Base-by-base conservation (phyloP, 2,888 invertebrate genomes). In the Netelia fuscicornis region DNA sequence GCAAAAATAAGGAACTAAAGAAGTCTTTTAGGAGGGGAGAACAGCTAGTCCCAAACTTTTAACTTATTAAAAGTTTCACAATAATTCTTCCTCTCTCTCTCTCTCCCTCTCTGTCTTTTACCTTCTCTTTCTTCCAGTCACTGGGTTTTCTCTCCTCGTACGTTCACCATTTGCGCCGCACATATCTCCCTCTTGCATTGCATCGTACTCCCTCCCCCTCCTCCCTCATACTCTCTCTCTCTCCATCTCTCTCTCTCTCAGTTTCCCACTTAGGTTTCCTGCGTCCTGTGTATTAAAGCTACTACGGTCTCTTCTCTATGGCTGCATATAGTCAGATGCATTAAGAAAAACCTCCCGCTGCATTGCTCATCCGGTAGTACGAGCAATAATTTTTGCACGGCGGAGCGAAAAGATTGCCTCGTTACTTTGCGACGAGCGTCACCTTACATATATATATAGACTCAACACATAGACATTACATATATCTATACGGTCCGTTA, bases 351-450 rank as follows among this genome's bases (percentile, higher is more conserved):
- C 13, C 60, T 54, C 60, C 68, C 62, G 37, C 70, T 52, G 71
- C 54, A 71, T 71, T 71, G 52, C 62, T 71, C 62, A 30, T 2
- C 77, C 65, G 71, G 52, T 44, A 54, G 81, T 42, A 44, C 76
- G 72, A 72, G 84, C 72, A 81, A 81, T 81, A 81, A 84, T 84
- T 84, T 84, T 84, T 72, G 84, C 84, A 81, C 81, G 25, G 72
- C 81, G 60, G 67, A 81, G 84, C 81, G 77, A 84, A 84, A 84
- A 84, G 81, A 81, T 81, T 84, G 84, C 81, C 81, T 84, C 84
- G 81, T 84, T 84, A 84, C 54, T 84, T 72, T 67, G 65, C 72
- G 37, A 52, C 42, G 20, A 67, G 76, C 81, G 71, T 81, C 67
- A 81, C 76, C 67, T 78, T 68, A 77, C 56, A 20, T 70, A 25